phyloP scores from a whole-genome alignment of 2,113 vertebrate genomes.

The Sturnira hondurensis region DNA sequence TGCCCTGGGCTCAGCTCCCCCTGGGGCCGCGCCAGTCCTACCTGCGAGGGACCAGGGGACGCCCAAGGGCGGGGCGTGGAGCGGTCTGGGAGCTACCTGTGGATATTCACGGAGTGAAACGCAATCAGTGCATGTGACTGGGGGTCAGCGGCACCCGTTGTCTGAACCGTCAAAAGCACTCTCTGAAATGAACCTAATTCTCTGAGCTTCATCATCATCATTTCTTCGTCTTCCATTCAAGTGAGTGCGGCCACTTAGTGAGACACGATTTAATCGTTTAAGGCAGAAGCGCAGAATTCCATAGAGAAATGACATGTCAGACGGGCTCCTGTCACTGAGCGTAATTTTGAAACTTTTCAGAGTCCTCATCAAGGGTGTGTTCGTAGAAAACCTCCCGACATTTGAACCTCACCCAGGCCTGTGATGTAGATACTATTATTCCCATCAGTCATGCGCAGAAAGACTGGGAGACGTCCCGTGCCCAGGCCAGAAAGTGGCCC shows the following conservation, averaged over 20 bases:
- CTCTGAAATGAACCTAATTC: neutral
- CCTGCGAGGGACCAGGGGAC: neutral
- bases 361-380: neutral
- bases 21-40: neutral
- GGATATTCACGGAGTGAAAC: neutral
- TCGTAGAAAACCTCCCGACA: neutral
- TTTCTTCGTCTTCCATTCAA: neutral
- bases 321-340: neutral
- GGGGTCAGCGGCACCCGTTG: neutral
- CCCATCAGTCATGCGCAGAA: neutral
- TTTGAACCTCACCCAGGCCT: neutral
- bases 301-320: neutral
- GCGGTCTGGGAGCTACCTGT: neutral
- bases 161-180: neutral
- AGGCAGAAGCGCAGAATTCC: neutral
- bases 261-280: neutral
- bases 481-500: neutral
- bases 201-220: neutral
- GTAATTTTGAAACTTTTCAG: neutral
- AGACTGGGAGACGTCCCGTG: neutral
- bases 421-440: neutral
- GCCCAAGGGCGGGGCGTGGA: too few relatives aligned
- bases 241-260: neutral
- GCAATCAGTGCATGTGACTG: rapidly evolving
- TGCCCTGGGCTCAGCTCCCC: neutral